Conservation (phyloP, 2,888 invertebrate species). For the Keiferia lycopersicella region DNA sequence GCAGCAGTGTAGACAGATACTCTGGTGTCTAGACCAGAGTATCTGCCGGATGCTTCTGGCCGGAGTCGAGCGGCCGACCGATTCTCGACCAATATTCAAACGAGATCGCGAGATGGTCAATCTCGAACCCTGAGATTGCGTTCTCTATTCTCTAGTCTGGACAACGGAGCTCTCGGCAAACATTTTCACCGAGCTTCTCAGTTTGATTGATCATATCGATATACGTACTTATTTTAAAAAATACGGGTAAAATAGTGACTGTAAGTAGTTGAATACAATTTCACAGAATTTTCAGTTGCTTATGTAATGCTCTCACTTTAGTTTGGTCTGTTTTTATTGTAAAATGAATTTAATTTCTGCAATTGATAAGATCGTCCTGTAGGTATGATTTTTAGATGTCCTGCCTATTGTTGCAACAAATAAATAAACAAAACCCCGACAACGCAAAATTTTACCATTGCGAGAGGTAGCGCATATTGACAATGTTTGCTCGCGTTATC, state of each 20-base stretch:
- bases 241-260: not conserved
- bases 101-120: too few relatives aligned
- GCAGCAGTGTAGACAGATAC: too few relatives aligned
- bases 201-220: not conserved
- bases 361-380: too few relatives aligned
- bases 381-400: not conserved
- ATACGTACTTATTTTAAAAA: not conserved
- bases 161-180: not conserved
- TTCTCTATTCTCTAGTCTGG: too few relatives aligned
- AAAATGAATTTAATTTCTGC: not conserved
- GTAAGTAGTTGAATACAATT: not conserved
- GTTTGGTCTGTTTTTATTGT: not conserved
- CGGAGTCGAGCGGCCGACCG: too few relatives aligned
- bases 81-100: too few relatives aligned
- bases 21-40: too few relatives aligned
- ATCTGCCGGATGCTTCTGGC: too few relatives aligned
- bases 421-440: slow-evolving; percentile 30
- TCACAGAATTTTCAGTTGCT: not conserved
- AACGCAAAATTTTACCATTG: slow-evolving; percentile 9
- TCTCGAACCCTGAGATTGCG: too few relatives aligned
- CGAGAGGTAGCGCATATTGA: slow-evolving; percentile 51
- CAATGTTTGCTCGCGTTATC: slow-evolving; percentile 63
- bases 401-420: slow-evolving; percentile 16
- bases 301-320: not conserved
- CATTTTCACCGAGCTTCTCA: not conserved